These are phyloP conservation scores for Amazona vittata DNA, from an alignment of 2,113 vertebrate genomes.

Conservation along the genomic window DNA sequence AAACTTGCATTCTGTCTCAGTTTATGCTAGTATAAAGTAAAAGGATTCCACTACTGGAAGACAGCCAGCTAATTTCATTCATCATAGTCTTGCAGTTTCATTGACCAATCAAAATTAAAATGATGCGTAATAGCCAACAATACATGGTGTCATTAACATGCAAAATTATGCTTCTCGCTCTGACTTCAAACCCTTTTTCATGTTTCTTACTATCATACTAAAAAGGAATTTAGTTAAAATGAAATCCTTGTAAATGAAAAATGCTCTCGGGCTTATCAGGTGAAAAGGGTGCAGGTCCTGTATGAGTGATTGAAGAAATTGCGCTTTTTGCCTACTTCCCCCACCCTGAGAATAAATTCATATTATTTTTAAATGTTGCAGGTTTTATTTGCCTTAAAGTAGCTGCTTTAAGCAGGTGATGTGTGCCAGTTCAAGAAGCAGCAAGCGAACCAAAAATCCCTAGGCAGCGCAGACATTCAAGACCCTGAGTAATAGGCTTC, in stretches of 20 bases:
- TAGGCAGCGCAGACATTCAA: neutral
- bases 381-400: neutral
- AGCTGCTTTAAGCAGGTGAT: neutral
- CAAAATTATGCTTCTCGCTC: neutral
- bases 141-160: neutral
- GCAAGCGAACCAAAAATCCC: conserved; percentile 31
- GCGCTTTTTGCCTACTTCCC: neutral
- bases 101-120: neutral
- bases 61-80: neutral
- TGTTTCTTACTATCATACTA: neutral
- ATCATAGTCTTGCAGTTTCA: neutral
- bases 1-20: neutral
- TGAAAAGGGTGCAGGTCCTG: neutral
- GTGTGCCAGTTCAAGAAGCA: neutral
- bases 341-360: neutral
- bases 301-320: neutral
- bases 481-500: neutral
- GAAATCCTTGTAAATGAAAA: neutral
- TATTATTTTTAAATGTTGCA: neutral
- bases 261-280: neutral
- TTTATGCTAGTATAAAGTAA: neutral
- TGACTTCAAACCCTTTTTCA: neutral
- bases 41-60: neutral
- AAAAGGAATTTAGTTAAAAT: neutral
- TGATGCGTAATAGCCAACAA: neutral